These are phyloP conservation scores for Harmothoe impar DNA, from an alignment of 2,888 invertebrate species.

Conservation along the genomic window DNA sequence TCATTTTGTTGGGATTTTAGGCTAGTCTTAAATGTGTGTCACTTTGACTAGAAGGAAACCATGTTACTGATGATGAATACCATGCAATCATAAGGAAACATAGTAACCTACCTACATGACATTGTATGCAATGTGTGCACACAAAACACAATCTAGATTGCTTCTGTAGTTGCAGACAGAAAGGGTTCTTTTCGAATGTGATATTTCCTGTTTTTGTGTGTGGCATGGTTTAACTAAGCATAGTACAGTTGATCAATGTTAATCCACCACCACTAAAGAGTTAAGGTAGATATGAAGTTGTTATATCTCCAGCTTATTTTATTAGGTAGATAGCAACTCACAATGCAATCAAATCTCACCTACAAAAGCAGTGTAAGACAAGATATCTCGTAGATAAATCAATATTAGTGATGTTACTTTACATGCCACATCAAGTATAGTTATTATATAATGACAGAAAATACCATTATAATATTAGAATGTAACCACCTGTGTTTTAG, in stretches of 20 bases:
- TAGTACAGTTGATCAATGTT: neutral
- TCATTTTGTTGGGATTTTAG: slow-evolving; percentile 51
- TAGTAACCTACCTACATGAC: neutral
- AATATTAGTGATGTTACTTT: neutral
- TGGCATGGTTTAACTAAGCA: neutral
- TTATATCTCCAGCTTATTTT: slow-evolving; percentile 39
- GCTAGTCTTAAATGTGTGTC: slow-evolving; percentile 41
- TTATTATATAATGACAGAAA: neutral
- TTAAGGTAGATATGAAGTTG: neutral
- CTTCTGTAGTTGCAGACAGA: slow-evolving; percentile 26
- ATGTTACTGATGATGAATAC: neutral
- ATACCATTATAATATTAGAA: neutral
- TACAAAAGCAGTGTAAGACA: neutral
- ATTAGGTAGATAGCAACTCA: neutral
- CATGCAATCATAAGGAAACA: neutral
- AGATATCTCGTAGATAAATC: slow-evolving; percentile 41
- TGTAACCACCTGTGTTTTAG: neutral
- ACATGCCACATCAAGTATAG: neutral
- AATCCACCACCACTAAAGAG: neutral
- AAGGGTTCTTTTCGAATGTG: slow-evolving; percentile 3
- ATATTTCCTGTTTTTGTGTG: slow-evolving; percentile 10
- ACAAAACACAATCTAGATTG: neutral
- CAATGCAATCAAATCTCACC: slow-evolving; percentile 43
- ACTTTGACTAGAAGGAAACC: neutral
- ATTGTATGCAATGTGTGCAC: slow-evolving; percentile 50